Conservation (phyloP, 2,113 vertebrate genomes). For the Triplophysa dalaica region DNA sequence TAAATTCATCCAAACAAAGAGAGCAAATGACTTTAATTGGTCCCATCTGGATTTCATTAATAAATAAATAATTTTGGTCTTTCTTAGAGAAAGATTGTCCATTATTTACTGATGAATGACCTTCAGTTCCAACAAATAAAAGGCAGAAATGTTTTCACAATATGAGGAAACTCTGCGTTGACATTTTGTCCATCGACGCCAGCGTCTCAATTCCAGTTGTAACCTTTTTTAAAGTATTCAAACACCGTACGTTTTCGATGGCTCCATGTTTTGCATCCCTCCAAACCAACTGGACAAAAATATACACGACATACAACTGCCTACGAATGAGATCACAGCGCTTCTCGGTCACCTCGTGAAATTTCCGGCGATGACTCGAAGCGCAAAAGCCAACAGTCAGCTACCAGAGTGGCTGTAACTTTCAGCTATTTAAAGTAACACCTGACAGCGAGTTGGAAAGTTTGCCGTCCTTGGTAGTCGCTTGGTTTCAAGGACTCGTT, state of each 20-base stretch:
- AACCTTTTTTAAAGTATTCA: too few species aligned
- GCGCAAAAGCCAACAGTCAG: conserved; percentile 35
- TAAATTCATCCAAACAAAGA: neutral
- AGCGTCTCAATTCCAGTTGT: neutral
- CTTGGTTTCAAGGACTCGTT: conserved; percentile 73
- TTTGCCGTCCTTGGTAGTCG: conserved; percentile 64
- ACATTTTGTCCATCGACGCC: too few species aligned
- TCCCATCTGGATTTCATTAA: neutral
- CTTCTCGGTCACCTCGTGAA: neutral
- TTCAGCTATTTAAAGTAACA: conserved; percentile 65
- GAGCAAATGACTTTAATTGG: too few species aligned
- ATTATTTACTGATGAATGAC: neutral
- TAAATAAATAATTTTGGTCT: neutral
- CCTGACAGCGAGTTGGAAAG: conserved; percentile 59
- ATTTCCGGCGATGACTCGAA: neutral
- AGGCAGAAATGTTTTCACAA: too few species aligned
- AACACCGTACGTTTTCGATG: too few species aligned
- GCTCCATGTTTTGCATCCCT: neutral
- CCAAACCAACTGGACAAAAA: neutral
- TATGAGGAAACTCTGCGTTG: too few species aligned
- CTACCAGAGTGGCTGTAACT: conserved; percentile 48
- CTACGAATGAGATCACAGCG: neutral
- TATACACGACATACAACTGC: neutral
- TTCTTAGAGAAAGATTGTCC: neutral
- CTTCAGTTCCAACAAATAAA: too few species aligned